Conservation (phyloP, 53 echinoderm and acorn worm species). For the Paelopatides confundens region DNA sequence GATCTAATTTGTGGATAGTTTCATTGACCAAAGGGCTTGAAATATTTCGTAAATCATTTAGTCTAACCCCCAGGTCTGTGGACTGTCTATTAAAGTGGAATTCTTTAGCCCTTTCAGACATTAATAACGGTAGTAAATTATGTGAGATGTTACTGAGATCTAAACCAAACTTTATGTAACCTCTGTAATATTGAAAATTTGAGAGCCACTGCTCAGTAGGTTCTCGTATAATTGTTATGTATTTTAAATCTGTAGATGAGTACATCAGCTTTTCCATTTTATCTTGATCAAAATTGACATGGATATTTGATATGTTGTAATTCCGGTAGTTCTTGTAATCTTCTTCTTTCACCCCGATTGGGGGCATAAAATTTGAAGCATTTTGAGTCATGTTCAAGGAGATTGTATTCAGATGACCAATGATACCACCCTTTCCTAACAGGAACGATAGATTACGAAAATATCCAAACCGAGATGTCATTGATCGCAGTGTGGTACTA, state of each 20-base stretch:
- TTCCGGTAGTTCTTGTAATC: slow-evolving; percentile 47
- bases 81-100: neutral
- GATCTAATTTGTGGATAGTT: slow-evolving; percentile 29
- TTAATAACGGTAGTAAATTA: neutral
- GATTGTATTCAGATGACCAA: no score
- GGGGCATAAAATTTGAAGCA: no score
- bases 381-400: no score
- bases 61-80: neutral
- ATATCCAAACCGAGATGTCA: no score
- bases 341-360: slow-evolving; percentile 15
- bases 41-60: neutral
- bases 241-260: slow-evolving; percentile 7
- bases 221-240: slow-evolving; percentile 4
- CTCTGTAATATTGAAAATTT: slow-evolving; percentile 11
- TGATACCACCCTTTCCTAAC: no score
- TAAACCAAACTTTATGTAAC: neutral
- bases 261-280: slow-evolving; percentile 60
- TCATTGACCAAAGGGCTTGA: no score
- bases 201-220: slow-evolving; percentile 11
- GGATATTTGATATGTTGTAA: slow-evolving; percentile 62
- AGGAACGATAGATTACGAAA: no score
- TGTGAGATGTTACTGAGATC: neutral
- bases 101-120: neutral
- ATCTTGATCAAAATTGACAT: slow-evolving; percentile 36
- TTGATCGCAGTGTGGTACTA: no score